A percentile compares a stretch with the other conserved stretches of the same genome.
These are phyloP conservation scores for Pygocentrus nattereri DNA, from an alignment of 2,797 vertebrate species.

Conservation along the genomic window DNA sequence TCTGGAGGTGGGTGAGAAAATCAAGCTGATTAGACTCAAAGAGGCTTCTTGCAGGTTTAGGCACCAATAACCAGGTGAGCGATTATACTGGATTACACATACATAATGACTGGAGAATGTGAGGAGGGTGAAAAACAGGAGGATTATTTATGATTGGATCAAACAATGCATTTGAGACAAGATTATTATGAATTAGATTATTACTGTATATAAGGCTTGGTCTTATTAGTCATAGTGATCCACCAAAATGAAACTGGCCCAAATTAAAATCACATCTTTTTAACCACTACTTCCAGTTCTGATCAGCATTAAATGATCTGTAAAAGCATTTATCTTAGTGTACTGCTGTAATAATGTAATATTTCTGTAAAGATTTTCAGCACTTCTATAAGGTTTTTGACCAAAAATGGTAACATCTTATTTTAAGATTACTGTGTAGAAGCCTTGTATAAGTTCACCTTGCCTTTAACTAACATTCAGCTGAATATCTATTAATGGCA, in stretches of 20 bases:
- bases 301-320: too few species aligned
- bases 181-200: background rate
- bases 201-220: background rate
- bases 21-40: background rate
- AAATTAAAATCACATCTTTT: background rate
- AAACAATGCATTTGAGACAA: background rate
- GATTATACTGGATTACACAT: constrained; percentile 10
- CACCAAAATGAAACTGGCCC: background rate
- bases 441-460: too few species aligned
- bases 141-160: background rate
- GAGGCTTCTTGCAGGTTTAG: background rate
- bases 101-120: constrained; percentile 1
- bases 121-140: background rate
- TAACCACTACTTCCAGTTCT: too few species aligned
- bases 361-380: too few species aligned
- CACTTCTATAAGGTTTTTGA: too few species aligned
- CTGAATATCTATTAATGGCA: too few species aligned
- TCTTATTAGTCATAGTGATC: background rate
- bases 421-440: too few species aligned
- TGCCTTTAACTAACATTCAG: too few species aligned
- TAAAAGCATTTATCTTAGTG: too few species aligned
- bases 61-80: background rate
- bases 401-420: too few species aligned
- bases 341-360: too few species aligned
- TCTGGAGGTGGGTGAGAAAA: constrained; percentile 8